Base-by-base conservation (phyloP, 2,888 invertebrate genomes). In the Scrobipalpa atriplicella region DNA sequence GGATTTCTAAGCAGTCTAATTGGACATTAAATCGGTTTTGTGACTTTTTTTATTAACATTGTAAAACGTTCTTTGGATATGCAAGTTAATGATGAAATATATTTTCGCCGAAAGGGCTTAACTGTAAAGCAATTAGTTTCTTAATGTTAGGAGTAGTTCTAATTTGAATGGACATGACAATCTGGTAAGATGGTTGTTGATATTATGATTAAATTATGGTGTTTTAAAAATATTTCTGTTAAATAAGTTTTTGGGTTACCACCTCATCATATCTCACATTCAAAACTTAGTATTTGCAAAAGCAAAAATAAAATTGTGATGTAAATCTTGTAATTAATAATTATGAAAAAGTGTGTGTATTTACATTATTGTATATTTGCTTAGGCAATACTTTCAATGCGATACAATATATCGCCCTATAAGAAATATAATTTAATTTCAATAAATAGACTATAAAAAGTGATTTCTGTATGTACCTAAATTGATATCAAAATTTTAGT, bases 241-340 rank as follows among this genome's bases (percentile, higher is more conserved):
- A 47, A 47, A n/a, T n/a, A 3, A 1, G n/a, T 47, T 47, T 47
- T 47, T 5, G n/a, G 7, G 47, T 47, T 47, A 47, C 47, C 47
- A 47, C 47, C 47, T 47, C 16, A 47, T 47, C 47, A 47, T 47
- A 47, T 47, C 47, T 47, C n/a, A 47, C 47, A 47, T 47, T 52
- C 18, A 21, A 52, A 52, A 56, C 21, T 19, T 56, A 58, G 58
- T 58, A 58, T 58, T 38, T 58, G 58, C 58, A 9, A 38, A 38
- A 58, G 58, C 58, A 58, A 58, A 16, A 58, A 58, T 62, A 52
- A 39, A 69, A 58, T n/a, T 7, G 56, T 43, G 54, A 43, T 56
- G 71, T 13, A 52, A 29, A 54, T 21, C 18, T 54, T 21, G 11
- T 29, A 16, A 10, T 52, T 19, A 54, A 54, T 8, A 11, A 54